These are phyloP conservation scores for Halichondria panicea DNA, from an alignment of 37 sponge, comb jelly and placozoan species.

Conservation along the genomic window DNA sequence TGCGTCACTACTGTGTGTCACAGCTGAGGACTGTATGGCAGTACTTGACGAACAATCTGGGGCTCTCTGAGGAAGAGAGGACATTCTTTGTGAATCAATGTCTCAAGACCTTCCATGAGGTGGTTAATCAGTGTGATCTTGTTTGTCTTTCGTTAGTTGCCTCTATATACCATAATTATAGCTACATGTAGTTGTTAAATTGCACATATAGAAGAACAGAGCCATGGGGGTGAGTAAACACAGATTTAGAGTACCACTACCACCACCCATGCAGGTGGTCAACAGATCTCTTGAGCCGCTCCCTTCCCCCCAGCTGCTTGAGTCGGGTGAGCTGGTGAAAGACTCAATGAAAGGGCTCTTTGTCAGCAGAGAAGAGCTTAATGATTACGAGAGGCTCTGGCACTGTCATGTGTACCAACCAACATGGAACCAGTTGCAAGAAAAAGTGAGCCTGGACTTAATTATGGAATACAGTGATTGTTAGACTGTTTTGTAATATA, in stretches of 20 bases:
- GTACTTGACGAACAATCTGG: slow-evolving; percentile 67
- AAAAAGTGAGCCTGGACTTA: slow-evolving; percentile 13
- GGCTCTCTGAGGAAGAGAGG: slow-evolving; percentile 80
- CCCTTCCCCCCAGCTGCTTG: too few relatives aligned
- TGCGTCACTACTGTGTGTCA: slow-evolving; percentile 86
- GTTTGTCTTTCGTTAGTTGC: background rate
- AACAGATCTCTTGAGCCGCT: background rate
- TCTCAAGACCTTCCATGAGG: slow-evolving; percentile 49
- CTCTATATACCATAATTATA: too few relatives aligned
- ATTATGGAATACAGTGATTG: background rate
- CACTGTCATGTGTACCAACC: slow-evolving; percentile 60
- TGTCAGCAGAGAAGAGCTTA: slow-evolving; percentile 32
- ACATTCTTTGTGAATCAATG: slow-evolving; percentile 58
- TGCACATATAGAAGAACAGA: too few relatives aligned
- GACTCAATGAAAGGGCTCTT: slow-evolving; percentile 23
- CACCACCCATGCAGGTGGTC: too few relatives aligned
- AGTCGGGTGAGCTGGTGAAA: too few relatives aligned
- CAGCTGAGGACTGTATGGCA: slow-evolving; percentile 83
- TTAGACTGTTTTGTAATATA: background rate
- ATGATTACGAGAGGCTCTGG: slow-evolving; percentile 72
- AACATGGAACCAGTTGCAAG: slow-evolving; percentile 30
- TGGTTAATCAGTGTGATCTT: too few relatives aligned
- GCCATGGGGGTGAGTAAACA: too few relatives aligned
- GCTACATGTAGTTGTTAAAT: too few relatives aligned
- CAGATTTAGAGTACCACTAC: too few relatives aligned